Base-by-base conservation (phyloP, 1,140 invertebrate genomes). In the Heterodera schachtii region DNA sequence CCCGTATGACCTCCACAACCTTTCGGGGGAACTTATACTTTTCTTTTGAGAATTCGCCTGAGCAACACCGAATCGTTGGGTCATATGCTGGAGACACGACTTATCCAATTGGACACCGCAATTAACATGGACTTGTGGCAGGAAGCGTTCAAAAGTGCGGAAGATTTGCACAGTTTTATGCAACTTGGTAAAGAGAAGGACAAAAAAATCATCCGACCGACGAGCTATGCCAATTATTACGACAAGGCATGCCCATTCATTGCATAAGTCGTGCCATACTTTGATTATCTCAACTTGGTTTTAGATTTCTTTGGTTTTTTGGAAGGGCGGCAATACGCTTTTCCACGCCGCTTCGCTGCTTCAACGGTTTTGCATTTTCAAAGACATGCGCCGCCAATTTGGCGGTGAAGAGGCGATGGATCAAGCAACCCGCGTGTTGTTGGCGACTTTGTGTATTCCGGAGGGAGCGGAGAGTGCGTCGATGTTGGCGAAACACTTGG, bases 81-180 rank as follows among this genome's bases (percentile, higher is more conserved):
- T 86, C 92, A 98, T 81, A 98, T 99, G 91, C 92, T 99, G 82
- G 97, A 99, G 89, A 99, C 97, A 0, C 93, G 96, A 80, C 92
- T 99, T 43, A 94, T 94, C 82, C 95, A 98, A 90, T 91, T 98
- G n/a, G 96, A 98, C 86, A 95, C 93, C 81, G 96, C 96, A 4
- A 98, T 98, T 86, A 95, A 98, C 89, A 98, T 99, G 96, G 98
- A 99, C 90, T 91, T 99, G 31, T 99, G 97, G 97, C 95, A 96
- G 93, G 94, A 90, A 81, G 89, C 89, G 46, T 90, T 88, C 80
- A 89, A 86, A 79, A 86, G 49, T 66, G 88, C 87, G 66, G 89
- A 90, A 82, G 88, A 90, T 83, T 67, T 90, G 3, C 89, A 90
- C 73, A 87, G 86, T 75, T 86, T 89, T 77, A 90, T 90, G 88